A percentile compares a stretch with the other conserved stretches of the same genome.
phyloP scores from a whole-genome alignment of 2,797 vertebrate species.

The Galagoides demidoff region DNA sequence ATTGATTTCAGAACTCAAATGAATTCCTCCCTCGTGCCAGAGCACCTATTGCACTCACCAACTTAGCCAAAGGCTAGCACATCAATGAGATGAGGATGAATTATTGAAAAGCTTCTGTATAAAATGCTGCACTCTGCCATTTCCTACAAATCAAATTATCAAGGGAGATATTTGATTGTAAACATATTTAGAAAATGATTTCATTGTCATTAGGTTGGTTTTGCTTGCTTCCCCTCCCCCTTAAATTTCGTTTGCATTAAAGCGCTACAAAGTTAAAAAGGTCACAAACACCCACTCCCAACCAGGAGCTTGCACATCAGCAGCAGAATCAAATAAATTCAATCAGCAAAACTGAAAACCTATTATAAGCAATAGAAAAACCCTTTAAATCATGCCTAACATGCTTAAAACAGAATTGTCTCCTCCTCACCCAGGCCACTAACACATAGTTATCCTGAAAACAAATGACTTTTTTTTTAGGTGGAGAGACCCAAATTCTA shows the following conservation, averaged over 20 bases:
- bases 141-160: conserved; percentile 84
- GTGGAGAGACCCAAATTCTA: conserved; percentile 56
- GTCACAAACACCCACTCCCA: conserved; percentile 58
- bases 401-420: conserved; percentile 72
- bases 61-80: conserved; percentile 72
- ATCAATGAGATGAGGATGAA: conserved; percentile 79
- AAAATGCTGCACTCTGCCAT: conserved; percentile 79
- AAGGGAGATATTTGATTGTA: conserved; percentile 81
- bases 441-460: conserved; percentile 64
- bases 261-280: conserved; percentile 78
- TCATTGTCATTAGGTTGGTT: conserved; percentile 76
- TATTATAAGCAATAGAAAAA: conserved; percentile 74
- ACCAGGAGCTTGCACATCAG: conserved; percentile 37
- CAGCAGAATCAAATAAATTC: conserved; percentile 74
- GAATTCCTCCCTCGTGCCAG: conserved; percentile 66
- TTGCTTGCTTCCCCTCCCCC: conserved; percentile 51
- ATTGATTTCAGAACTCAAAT: conserved; percentile 70
- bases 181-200: conserved; percentile 82
- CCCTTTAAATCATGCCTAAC: conserved; percentile 76
- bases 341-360: conserved; percentile 76
- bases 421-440: conserved; percentile 57
- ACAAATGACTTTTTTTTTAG: conserved; percentile 52
- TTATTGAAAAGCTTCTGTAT: conserved; percentile 81
- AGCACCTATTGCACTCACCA: conserved; percentile 70
- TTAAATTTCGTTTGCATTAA: conserved; percentile 78